Percentiles rank a stretch among this genome's conserved stretches.
phyloP scores from a whole-genome alignment of 2,888 invertebrate species.

The Tuta absoluta region DNA sequence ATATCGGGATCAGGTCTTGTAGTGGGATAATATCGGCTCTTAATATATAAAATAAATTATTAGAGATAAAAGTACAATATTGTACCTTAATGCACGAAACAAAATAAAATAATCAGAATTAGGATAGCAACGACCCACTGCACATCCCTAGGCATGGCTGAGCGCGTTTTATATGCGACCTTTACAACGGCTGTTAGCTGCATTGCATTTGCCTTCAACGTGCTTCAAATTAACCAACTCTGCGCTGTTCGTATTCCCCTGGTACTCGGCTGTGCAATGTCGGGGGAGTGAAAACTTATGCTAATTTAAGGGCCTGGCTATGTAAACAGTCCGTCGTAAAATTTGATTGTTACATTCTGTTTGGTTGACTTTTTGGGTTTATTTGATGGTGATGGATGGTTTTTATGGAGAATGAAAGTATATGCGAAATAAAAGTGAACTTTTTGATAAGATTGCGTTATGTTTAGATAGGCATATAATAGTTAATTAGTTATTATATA shows the following conservation, averaged over 20 bases:
- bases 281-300: conserved; percentile 15
- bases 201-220: not conserved
- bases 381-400: not conserved
- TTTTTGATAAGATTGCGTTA: not conserved
- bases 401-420: not conserved
- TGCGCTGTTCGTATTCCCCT: not conserved
- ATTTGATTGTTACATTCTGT: not conserved
- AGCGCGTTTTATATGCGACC: conserved; percentile 9
- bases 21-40: no score
- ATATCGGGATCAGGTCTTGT: no score
- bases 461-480: not conserved
- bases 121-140: not conserved
- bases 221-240: not conserved
- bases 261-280: conserved; percentile 5
- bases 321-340: not conserved
- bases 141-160: conserved; percentile 5
- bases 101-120: no score
- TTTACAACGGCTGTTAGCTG: conserved; percentile 12
- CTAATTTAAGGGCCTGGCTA: conserved; percentile 8
- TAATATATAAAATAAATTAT: no score
- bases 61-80: no score
- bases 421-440: not conserved
- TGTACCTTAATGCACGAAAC: no score
- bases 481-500: no score
- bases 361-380: conserved; percentile 7